phyloP scores from a whole-genome alignment of 2,113 vertebrate genomes.

The Pachyramphus minor region DNA sequence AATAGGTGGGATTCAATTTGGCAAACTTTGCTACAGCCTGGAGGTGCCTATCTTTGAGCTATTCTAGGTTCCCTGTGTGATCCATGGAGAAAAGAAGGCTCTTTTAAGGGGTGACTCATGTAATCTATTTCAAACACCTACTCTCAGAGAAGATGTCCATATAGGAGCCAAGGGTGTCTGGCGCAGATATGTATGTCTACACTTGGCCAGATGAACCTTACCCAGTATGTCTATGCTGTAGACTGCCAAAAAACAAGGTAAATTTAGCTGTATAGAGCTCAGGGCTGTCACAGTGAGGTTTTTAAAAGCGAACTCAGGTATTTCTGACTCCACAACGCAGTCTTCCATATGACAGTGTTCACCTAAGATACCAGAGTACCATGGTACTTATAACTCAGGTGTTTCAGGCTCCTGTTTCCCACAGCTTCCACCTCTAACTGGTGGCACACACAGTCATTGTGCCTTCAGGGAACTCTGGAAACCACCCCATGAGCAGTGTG shows the following conservation, averaged over 20 bases:
- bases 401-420: neutral
- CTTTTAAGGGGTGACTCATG: slow-evolving; percentile 39
- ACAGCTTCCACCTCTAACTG: neutral
- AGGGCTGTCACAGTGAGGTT: neutral
- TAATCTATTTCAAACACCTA: slow-evolving; percentile 42
- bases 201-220: slow-evolving; percentile 52
- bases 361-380: neutral
- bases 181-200: slow-evolving; percentile 39
- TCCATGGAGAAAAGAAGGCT: neutral
- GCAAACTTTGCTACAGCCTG: slow-evolving; percentile 39
- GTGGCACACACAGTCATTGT: neutral
- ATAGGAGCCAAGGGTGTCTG: slow-evolving; percentile 54
- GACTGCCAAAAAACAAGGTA: slow-evolving; percentile 38
- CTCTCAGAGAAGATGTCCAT: slow-evolving; percentile 38
- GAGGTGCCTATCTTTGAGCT: slow-evolving; percentile 41
- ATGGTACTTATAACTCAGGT: neutral
- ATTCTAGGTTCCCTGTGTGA: slow-evolving; percentile 22
- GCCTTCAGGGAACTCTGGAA: neutral
- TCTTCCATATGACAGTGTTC: neutral
- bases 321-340: neutral
- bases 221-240: slow-evolving; percentile 4
- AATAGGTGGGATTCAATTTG: slow-evolving; percentile 30
- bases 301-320: slow-evolving; percentile 26
- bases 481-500: rapidly evolving
- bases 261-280: slow-evolving; percentile 19